These are phyloP conservation scores for Hypothenemus hampei DNA, from an alignment of 1,140 invertebrate genomes.

Conservation along the genomic window DNA sequence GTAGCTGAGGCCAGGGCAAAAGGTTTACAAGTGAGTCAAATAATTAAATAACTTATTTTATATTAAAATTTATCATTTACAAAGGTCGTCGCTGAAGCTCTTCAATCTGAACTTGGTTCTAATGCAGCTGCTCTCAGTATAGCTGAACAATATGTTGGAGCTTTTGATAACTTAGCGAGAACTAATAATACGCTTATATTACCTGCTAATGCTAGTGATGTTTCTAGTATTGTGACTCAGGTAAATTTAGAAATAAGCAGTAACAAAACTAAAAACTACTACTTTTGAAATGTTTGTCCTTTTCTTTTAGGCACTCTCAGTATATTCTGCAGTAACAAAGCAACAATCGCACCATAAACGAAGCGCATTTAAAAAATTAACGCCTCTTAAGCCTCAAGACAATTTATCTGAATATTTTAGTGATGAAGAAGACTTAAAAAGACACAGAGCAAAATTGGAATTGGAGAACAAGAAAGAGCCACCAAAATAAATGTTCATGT, in stretches of 20 bases:
- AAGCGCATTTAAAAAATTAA: constrained; percentile 21
- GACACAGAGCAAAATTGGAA: constrained; percentile 28
- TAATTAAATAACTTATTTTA: background rate
- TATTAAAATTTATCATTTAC: constrained; percentile 43
- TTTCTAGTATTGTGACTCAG: constrained; percentile 78
- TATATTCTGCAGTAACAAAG: constrained; percentile 60
- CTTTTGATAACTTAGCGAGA: constrained; percentile 90
- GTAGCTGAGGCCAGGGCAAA: constrained; percentile 79
- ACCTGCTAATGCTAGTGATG: constrained; percentile 84
- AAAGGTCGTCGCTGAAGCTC: constrained; percentile 64
- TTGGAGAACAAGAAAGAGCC: constrained; percentile 7
- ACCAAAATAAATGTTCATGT: constrained; percentile 17
- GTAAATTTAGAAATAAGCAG: constrained; percentile 47
- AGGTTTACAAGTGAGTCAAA: constrained; percentile 57
- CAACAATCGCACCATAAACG: constrained; percentile 22
- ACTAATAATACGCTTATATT: constrained; percentile 92
- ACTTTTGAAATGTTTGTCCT: too few relatives aligned
- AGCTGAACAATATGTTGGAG: constrained; percentile 92
- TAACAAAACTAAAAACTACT: constrained; percentile 2
- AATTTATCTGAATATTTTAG: constrained; percentile 53
- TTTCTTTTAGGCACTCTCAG: constrained; percentile 60
- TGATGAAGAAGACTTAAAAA: constrained; percentile 50
- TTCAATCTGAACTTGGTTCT: constrained; percentile 58
- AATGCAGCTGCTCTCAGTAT: constrained; percentile 88
- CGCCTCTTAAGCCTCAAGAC: constrained; percentile 32